Base-by-base conservation (phyloP, 2,113 vertebrate genomes). In the Notothenia coriiceps region DNA sequence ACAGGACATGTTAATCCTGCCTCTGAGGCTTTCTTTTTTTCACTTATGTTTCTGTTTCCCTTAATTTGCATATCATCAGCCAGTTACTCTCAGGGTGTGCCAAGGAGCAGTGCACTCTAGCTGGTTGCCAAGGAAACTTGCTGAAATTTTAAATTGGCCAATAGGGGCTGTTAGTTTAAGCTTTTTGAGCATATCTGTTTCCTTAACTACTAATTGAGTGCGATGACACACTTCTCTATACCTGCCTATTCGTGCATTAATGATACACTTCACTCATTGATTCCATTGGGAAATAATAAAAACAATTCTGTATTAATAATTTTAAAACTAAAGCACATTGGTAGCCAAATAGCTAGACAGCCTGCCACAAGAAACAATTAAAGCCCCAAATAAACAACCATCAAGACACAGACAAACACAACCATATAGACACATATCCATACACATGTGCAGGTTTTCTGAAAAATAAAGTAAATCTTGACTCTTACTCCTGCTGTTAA, bases 111-210 rank as follows among this genome's bases (percentile, higher is more conserved):
- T 70, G 73, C 80, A 89, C 70, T 70, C 63, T 35, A 20, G 70
- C 69, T 64, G 54, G 85, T 91, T 86, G 67, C 80, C 89, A 86
- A 79, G 85, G 85, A 84, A 87, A 91, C 89, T 61, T 89, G 61
- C 64, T 74, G 56, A 79, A 87, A 79, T 82, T 49, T 81, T n/a
- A 50, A 75, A 74, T 60, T 83, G 64, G 54, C 74, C 74, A 83
- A 57, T n/a, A 33, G 6, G 43, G 55, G 12, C 50, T 71, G 46
- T 59, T 75, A 29, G 22, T 69, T 70, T 57, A 78, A 61, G 40
- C 35, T 73, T 68, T 82, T 73, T 52, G 47, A 71, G 70, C 56
- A 56, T 47, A 56, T 33, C 5, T 1, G 12, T 79, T 65, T 79
- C 25, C 66, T 62, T 13, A 73, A 57, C 29, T 44, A 33, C 18